Evolutionary conservation across 2,888 invertebrate species (phyloP).

Genomic region (Cataglyphis albicans): DNA sequence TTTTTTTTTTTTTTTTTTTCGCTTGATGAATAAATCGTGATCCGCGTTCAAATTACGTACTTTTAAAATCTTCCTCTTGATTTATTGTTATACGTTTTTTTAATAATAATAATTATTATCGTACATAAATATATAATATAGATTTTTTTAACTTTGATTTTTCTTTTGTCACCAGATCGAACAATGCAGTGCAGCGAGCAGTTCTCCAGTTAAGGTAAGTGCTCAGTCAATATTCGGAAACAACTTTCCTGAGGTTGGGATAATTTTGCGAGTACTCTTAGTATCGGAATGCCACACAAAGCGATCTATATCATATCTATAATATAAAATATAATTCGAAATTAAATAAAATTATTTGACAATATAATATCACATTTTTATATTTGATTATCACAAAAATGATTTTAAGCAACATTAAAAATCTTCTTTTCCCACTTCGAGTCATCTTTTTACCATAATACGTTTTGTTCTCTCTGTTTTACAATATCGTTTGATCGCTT

Average conservation of each 20-base stretch:
- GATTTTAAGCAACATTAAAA: conserved; percentile 24
- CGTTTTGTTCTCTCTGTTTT: conserved; percentile 37
- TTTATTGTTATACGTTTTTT: background rate
- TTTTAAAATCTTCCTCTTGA: background rate
- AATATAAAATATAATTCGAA: background rate
- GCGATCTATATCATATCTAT: background rate
- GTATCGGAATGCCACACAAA: conserved; percentile 1
- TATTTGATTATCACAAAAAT: conserved; percentile 3
- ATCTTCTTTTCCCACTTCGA: conserved; percentile 11
- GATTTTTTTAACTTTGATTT: background rate
- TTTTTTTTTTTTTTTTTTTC: background rate
- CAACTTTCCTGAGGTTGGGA: background rate
- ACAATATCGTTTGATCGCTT: conserved; percentile 61
- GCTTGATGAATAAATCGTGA: background rate
- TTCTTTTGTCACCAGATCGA: conserved; percentile 71
- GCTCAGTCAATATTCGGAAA: background rate
- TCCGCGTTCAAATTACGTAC: conserved; percentile 9
- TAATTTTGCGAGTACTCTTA: conserved; percentile 33
- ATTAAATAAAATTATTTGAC: conserved; percentile 12
- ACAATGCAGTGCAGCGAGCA: conserved; percentile 66
- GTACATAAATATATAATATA: background rate
- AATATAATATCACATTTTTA: background rate
- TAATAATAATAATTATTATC: background rate
- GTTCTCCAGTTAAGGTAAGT: conserved; percentile 73
- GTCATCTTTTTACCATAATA: conserved; percentile 27